Evolutionary conservation across 2,888 invertebrate genomes (phyloP), one percentile per base, ranked within the genome.

Genomic region (Sericinus montela): DNA sequence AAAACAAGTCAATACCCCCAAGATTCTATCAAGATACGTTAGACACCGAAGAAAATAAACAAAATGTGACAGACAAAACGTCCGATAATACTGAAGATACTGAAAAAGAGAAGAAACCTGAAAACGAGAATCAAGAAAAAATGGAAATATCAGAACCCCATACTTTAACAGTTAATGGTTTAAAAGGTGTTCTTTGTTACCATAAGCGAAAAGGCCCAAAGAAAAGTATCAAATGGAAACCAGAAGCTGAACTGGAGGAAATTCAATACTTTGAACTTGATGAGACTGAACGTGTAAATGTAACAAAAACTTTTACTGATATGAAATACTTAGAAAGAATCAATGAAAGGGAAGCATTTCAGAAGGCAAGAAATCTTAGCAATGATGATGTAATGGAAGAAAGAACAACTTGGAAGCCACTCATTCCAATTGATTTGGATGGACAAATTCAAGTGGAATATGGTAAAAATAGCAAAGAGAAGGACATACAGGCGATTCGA

Each of bases 281-380:
- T 79, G 98, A 98, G 82, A 97, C 95, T 11, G 98, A 99, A 83
- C 91, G 98, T 69, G 96, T 97, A 1, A 98, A 98, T 82, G 98
- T 98, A 1, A 97, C 94, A 2, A 96, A 94, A 80, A 95, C 92
- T 28, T 98, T 98, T 80, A 94, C 93, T 29, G 97, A 97, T 67
- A 94, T 97, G 94, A 96, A 96, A 72, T 93, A 95, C 73, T 92
- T 96, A 89, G 98, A 98, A 73, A 93, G 95, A 66, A 91, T 92
- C 52, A 91, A 94, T 63, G 98, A 98, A 85, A 91, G 95, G 45
- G 94, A 95, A 69, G 93, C 94, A n/a, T 90, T 96, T 70, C 92
- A 93, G 63, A 92, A 94, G 75, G 92, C 92, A 10, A 90, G 96
- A 49, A 95, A 96, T 78, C 75, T 94, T 41, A 92, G 92, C 70